Percentiles rank a stretch among this genome's conserved stretches.
Evolutionary conservation across 1,140 invertebrate species (phyloP).

Genomic region (Drosophila watanabei): DNA sequence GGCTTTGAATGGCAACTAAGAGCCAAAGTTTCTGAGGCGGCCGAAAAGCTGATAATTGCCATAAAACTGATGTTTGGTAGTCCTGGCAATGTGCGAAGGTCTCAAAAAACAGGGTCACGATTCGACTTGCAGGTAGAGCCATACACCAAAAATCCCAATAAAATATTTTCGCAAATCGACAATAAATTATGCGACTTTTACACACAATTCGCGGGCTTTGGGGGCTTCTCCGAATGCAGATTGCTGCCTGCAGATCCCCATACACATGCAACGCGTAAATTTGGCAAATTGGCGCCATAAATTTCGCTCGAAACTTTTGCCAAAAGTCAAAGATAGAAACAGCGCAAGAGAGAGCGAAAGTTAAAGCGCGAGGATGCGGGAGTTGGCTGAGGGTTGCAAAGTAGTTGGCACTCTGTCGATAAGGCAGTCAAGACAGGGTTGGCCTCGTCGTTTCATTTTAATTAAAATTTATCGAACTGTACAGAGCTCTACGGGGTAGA

Average conservation of each 20-base stretch:
- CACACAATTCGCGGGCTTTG: constrained; percentile 32
- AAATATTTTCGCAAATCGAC: constrained; percentile 54
- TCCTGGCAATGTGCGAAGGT: background rate
- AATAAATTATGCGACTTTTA: constrained; percentile 74
- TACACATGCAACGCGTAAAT: constrained; percentile 65
- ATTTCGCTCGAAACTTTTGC: constrained; percentile 54
- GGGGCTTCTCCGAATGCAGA: constrained; percentile 28
- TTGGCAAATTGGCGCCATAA: constrained; percentile 72
- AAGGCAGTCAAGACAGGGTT: constrained; percentile 30
- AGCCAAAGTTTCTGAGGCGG: background rate
- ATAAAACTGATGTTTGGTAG: constrained; percentile 1
- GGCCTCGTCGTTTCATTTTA: constrained; percentile 45
- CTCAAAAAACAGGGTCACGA: background rate
- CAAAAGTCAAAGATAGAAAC: constrained; percentile 45
- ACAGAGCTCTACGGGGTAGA: background rate
- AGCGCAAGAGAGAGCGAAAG: constrained; percentile 17
- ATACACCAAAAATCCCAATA: constrained; percentile 31
- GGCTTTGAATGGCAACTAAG: background rate
- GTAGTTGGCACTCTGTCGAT: constrained; percentile 45
- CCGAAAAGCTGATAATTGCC: constrained; percentile 30
- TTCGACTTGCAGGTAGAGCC: background rate
- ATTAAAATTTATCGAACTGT: constrained; percentile 52
- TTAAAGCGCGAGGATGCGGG: background rate
- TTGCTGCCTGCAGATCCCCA: constrained; percentile 13
- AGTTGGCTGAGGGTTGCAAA: background rate